A percentile compares a stretch with the other conserved stretches of the same genome.
These are phyloP conservation scores for Pituophis catenifer DNA, from an alignment of 2,113 vertebrate species.

Conservation along the genomic window DNA sequence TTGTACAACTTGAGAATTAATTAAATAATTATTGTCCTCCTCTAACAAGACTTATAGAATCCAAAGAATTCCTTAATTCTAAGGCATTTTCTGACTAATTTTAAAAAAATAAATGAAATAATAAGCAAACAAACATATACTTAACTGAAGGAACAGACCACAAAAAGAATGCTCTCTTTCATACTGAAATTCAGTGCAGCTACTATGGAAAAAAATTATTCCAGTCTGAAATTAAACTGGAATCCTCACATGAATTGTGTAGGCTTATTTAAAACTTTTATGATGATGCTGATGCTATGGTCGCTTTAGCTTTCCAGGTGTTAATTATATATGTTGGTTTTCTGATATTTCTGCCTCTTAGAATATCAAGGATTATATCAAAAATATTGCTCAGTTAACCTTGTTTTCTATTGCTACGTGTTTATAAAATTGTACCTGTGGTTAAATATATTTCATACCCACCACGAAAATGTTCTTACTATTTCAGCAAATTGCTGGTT, in stretches of 20 bases:
- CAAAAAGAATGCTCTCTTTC: background rate
- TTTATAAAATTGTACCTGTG: constrained; percentile 42
- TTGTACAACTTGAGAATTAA: background rate
- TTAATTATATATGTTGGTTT: constrained; percentile 14
- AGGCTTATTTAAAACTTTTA: constrained; percentile 8
- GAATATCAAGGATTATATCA: constrained; percentile 7
- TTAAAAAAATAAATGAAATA: background rate
- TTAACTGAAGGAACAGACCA: background rate
- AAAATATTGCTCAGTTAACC: constrained; percentile 27
- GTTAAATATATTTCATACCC: constrained; percentile 6
- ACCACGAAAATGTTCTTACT: background rate
- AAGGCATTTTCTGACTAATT: background rate
- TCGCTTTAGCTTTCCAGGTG: constrained; percentile 1
- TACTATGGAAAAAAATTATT: background rate
- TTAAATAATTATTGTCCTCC: background rate
- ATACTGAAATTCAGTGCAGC: background rate
- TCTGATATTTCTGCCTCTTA: constrained; percentile 15
- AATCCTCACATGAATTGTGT: background rate
- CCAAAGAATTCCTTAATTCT: background rate
- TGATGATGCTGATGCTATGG: background rate
- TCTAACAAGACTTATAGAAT: background rate
- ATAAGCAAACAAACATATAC: background rate
- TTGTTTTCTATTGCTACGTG: constrained; percentile 26
- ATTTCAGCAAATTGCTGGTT: background rate
- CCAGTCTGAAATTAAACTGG: background rate